Evolutionary conservation across 53 echinoderm and acorn worm genomes (phyloP).

Genomic region (Henricia sp.): DNA sequence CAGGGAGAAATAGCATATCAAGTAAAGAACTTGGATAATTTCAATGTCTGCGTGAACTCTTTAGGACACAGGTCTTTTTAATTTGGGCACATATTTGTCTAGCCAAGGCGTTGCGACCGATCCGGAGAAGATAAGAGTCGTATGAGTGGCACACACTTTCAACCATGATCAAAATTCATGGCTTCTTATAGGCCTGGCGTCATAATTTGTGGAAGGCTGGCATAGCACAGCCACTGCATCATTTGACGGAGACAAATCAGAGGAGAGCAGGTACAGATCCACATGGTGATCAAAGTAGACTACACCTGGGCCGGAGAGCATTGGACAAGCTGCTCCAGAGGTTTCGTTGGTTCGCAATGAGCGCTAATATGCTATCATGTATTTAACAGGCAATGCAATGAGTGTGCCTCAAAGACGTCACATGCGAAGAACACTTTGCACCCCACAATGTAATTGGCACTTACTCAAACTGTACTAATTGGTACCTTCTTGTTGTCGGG

Average conservation of each 20-base stretch:
- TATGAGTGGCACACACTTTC: background rate
- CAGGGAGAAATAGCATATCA: slow-evolving; percentile 64
- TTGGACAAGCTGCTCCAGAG: slow-evolving; percentile 35
- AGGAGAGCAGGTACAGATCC: background rate
- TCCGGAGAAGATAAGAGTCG: background rate
- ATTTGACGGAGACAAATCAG: slow-evolving; percentile 4
- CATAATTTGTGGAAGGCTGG: too few species aligned
- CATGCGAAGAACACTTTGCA: background rate
- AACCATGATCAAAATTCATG: background rate
- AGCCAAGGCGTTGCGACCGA: background rate
- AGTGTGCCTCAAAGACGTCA: background rate
- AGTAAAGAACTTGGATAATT: background rate
- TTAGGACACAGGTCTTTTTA: background rate
- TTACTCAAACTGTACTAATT: background rate
- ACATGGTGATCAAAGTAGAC: slow-evolving; percentile 17
- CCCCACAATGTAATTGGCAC: background rate
- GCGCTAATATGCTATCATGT: background rate
- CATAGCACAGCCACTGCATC: background rate
- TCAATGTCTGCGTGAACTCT: background rate
- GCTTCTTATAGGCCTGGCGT: too few species aligned
- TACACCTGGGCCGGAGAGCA: slow-evolving; percentile 26
- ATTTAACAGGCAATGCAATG: background rate
- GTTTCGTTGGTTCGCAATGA: slow-evolving; percentile 48
- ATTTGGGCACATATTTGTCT: background rate
- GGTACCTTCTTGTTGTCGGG: background rate